Base-by-base conservation (phyloP, 2,888 invertebrate species). In the Xylota sylvarum region DNA sequence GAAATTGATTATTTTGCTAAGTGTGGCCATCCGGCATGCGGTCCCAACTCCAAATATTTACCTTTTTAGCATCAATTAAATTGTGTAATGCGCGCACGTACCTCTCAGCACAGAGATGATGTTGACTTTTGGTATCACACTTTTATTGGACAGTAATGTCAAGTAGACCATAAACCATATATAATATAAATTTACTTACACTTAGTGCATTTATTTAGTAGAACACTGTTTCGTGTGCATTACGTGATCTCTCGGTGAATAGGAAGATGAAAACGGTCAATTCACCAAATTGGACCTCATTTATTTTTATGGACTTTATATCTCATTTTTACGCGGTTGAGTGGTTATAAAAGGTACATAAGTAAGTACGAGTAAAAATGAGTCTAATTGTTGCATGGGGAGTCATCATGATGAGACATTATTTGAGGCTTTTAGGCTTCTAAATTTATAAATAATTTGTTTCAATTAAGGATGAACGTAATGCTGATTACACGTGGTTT, bases 31-130 rank as follows among this genome's bases (percentile, higher is more conserved):
- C 19, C 50, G 32, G 35, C 48, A 37, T 27, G 55, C 19, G 17
- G 37, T 27, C 9, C 56, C 23, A 23, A 9, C 37, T 23, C 46
- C 46, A 70, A 70, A 70, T 70, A 56, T 70, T 70, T 56, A 56
- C 70, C n/a, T 60, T 70, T 72, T 58, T 58, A 72, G 58, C 73
- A 52, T 60, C 73, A 62, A 73, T 73, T 73, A 73, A 73, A 62
- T 60, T 73, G 52, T 73, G 62, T 52, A 62, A 62, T 62, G 37
- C 40, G 17, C 40, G 17, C 50, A 12, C 62, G 30, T 27, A n/a
- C 9, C 55, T 17, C 43, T 43, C 5, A 17, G 43, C 19, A 19
- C 1, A 14, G 6, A 48, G 50, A 73, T 73, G 48, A 56, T 73
- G 40, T 73, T 73, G 73, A 73, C 73, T 73, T 62, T 48, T 9